Evolutionary conservation across 2,797 vertebrate species (phyloP).

Genomic region (Tauraco hartlaubi): DNA sequence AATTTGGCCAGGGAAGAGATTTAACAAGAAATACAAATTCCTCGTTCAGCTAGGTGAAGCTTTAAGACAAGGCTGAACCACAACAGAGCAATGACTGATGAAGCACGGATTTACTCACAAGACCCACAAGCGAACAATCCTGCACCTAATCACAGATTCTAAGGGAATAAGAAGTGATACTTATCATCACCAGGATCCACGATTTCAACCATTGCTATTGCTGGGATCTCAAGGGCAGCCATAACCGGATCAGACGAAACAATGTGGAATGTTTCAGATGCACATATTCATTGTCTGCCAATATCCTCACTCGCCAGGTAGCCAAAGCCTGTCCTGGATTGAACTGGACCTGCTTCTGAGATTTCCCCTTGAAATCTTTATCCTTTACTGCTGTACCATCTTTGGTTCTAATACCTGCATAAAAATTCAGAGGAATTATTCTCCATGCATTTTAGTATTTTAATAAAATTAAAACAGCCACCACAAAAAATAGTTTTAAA

Average conservation of each 20-base stretch:
- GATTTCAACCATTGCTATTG: constrained; percentile 85
- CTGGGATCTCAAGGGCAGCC: constrained; percentile 88
- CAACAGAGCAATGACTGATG: background rate
- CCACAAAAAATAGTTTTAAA: background rate
- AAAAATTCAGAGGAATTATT: background rate
- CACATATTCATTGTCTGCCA: constrained; percentile 89
- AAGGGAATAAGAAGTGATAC: background rate
- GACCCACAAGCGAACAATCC: background rate
- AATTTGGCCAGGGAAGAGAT: background rate
- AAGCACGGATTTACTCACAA: background rate
- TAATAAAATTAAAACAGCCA: background rate
- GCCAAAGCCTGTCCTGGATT: constrained; percentile 88
- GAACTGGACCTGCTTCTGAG: constrained; percentile 89
- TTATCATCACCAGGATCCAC: constrained; percentile 90
- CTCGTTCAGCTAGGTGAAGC: background rate
- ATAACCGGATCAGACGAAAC: constrained; percentile 88
- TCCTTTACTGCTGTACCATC: constrained; percentile 88
- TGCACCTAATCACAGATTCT: background rate
- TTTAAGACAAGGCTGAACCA: background rate
- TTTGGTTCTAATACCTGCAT: constrained; percentile 85
- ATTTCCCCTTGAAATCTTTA: constrained; percentile 89
- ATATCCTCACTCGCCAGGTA: constrained; percentile 88
- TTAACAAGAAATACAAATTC: background rate
- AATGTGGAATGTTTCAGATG: constrained; percentile 89
- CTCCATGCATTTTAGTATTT: background rate